Evolutionary conservation across 2,888 invertebrate species (phyloP).

Genomic region (Hipparchia semele): DNA sequence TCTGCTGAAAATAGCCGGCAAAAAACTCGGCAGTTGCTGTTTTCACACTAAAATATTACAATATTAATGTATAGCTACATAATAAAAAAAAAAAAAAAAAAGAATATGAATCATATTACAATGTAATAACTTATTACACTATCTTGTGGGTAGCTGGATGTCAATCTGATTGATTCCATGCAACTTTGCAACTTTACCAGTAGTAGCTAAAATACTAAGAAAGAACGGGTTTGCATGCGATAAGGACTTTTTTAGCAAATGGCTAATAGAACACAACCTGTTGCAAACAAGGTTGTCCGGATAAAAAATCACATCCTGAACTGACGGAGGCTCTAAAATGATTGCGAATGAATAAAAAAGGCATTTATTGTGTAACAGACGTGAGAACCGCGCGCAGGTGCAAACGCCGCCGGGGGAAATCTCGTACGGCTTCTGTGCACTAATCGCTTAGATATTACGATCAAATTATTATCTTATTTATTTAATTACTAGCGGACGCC

Average conservation of each 20-base stretch:
- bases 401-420: slow-evolving; percentile 67
- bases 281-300: slow-evolving; percentile 39
- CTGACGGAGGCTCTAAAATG: slow-evolving; percentile 53
- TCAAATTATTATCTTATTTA: slow-evolving; percentile 7
- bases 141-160: too few relatives aligned
- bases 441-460: slow-evolving; percentile 38
- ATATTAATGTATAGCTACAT: too few relatives aligned
- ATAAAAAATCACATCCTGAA: slow-evolving; percentile 54
- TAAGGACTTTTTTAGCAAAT: slow-evolving; percentile 17
- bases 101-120: too few relatives aligned
- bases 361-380: slow-evolving; percentile 68
- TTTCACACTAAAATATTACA: too few relatives aligned
- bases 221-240: slow-evolving; percentile 19
- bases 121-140: too few relatives aligned
- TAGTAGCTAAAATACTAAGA: not conserved
- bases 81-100: too few relatives aligned
- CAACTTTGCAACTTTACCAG: too few relatives aligned
- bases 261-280: slow-evolving; percentile 36
- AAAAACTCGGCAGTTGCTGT: too few relatives aligned
- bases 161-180: too few relatives aligned
- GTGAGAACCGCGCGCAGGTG: slow-evolving; percentile 74
- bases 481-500: not conserved
- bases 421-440: slow-evolving; percentile 64
- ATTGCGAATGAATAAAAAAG: slow-evolving; percentile 71
- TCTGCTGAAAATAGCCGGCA: too few relatives aligned